Conservation (phyloP, 1,140 invertebrate species). For the Nymphalis io region DNA sequence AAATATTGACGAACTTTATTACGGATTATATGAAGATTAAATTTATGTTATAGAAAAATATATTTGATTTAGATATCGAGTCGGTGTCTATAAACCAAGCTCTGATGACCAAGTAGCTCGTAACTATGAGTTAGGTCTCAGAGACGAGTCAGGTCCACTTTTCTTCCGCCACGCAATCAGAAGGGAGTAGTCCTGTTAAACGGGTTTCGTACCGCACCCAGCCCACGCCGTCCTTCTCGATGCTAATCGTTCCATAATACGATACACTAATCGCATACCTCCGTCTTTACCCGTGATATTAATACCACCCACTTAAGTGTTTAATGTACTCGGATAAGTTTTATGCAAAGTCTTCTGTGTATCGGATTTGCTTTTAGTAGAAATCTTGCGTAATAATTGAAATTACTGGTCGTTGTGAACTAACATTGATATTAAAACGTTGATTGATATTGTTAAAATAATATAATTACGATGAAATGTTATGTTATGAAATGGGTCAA, state of each 20-base stretch:
- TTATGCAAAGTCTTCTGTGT: slow-evolving; percentile 7
- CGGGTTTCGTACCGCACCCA: slow-evolving; percentile 35
- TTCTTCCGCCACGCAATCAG: slow-evolving; percentile 38
- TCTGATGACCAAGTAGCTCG: neutral
- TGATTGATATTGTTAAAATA: neutral
- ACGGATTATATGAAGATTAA: too few species aligned
- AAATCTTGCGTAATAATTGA: neutral
- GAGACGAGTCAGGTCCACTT: slow-evolving; percentile 25
- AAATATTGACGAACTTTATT: too few species aligned
- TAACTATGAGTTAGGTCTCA: slow-evolving; percentile 24
- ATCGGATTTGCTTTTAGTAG: slow-evolving; percentile 5
- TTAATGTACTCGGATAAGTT: slow-evolving; percentile 1
- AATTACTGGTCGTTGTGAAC: neutral
- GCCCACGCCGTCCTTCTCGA: slow-evolving; percentile 58
- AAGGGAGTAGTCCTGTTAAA: slow-evolving; percentile 34
- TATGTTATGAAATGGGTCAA: too few species aligned
- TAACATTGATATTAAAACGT: neutral
- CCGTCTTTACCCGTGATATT: slow-evolving; percentile 21
- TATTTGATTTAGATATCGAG: neutral
- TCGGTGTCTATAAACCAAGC: neutral
- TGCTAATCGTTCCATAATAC: slow-evolving; percentile 43
- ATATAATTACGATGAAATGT: too few species aligned
- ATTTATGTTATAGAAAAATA: too few species aligned
- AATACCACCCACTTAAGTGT: slow-evolving; percentile 14
- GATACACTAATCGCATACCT: slow-evolving; percentile 23